A percentile compares a stretch with the other conserved stretches of the same genome.
These are phyloP conservation scores for Microplitis deprimator DNA, from an alignment of 2,888 invertebrate species.

Conservation along the genomic window DNA sequence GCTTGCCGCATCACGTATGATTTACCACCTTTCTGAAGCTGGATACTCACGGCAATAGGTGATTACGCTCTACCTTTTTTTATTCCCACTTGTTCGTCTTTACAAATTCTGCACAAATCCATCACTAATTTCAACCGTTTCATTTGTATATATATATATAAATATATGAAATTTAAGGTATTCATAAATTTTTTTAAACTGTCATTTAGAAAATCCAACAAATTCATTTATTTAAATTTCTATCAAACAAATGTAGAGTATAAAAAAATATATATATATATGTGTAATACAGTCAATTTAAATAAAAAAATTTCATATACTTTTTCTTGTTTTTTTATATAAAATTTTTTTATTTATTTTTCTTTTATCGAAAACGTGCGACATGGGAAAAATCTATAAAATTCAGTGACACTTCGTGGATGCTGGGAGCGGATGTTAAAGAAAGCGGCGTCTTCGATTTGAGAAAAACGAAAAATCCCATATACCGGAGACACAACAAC, in stretches of 20 bases:
- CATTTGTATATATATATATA: not conserved
- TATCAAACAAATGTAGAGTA: no score
- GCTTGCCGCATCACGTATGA: constrained; percentile 16
- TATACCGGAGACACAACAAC: constrained; percentile 2
- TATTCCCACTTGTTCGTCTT: not conserved
- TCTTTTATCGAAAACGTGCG: constrained; percentile 3
- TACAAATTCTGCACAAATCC: not conserved
- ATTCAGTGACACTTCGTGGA: constrained; percentile 33
- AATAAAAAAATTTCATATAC: no score
- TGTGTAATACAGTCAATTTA: no score
- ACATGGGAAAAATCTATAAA: constrained; percentile 47
- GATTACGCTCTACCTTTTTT: constrained; percentile 10
- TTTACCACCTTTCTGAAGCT: constrained; percentile 10
- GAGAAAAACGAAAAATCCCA: not conserved
- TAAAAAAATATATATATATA: no score
- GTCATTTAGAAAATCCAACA: no score
- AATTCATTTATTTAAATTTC: no score
- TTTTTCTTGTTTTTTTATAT: not conserved
- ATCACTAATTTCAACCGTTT: not conserved
- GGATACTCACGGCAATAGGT: constrained; percentile 12
- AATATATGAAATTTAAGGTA: no score
- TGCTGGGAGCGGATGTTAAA: constrained; percentile 18
- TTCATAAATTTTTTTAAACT: no score
- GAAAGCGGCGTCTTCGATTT: constrained; percentile 12
- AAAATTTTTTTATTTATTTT: not conserved